A percentile compares a stretch with the other conserved stretches of the same genome.
Evolutionary conservation across 2,888 invertebrate genomes (phyloP).

Genomic region (Lottia scabra): DNA sequence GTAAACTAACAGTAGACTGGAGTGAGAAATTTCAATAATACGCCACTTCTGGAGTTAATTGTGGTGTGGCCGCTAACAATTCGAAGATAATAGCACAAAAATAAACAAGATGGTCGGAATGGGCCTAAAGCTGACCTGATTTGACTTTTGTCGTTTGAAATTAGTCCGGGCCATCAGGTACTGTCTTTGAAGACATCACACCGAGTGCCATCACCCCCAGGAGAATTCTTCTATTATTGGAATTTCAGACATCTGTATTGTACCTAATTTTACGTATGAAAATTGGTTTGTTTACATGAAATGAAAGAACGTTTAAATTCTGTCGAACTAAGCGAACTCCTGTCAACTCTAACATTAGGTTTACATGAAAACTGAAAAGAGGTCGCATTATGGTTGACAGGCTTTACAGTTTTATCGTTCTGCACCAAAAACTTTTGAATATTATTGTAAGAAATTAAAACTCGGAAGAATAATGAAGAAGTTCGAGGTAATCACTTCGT

Average conservation of each 20-base stretch:
- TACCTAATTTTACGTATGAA: neutral
- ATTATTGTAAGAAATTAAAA: too few relatives aligned
- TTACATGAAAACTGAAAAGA: too few relatives aligned
- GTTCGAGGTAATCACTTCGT: too few relatives aligned
- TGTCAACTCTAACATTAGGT: neutral
- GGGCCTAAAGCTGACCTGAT: conserved; percentile 6
- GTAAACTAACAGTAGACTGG: conserved; percentile 5
- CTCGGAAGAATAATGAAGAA: too few relatives aligned
- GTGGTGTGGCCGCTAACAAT: conserved; percentile 19
- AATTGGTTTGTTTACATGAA: neutral
- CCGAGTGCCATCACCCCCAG: neutral
- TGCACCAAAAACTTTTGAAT: too few relatives aligned
- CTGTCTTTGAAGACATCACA: conserved; percentile 6
- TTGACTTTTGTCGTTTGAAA: neutral
- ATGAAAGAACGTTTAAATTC: neutral
- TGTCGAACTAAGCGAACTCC: neutral
- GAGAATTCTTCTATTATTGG: neutral
- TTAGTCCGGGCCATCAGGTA: conserved; percentile 11
- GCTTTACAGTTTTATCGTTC: too few relatives aligned
- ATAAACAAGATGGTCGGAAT: conserved; percentile 13
- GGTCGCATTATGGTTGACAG: too few relatives aligned
- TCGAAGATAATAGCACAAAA: conserved; percentile 20
- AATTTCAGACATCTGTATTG: neutral
- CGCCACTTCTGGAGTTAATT: conserved; percentile 18
- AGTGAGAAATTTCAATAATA: conserved; percentile 15